Base-by-base conservation (phyloP, 1,140 invertebrate genomes). In the Trichonephila inaurata region DNA sequence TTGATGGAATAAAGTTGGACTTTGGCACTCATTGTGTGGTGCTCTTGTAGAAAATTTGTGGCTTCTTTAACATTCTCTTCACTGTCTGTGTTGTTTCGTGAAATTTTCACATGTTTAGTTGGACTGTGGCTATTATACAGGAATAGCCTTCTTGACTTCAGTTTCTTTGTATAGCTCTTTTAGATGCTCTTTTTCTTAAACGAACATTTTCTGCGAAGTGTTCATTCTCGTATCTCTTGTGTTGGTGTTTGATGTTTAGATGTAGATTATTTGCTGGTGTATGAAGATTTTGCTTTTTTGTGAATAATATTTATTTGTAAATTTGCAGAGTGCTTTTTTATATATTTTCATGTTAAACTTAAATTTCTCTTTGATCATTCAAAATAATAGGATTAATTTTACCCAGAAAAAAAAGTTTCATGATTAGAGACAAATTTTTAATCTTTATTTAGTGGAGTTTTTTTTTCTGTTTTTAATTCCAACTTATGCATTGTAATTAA, bases 1-100 rank as follows among this genome's bases (percentile, higher is more conserved):
- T 91, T 51, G 19, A 33, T 85, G 69, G 83, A 85, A 77, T 69
- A 21, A 44, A 85, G 64, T 61, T 61, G 60, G 28, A 87, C 92
- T 93, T 93, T 93, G 86, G 92, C 92, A 93, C 69, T 72, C n/a
- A 6, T 91, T n/a, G 18, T 64, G 10, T 88, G 61, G 58, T 33
- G 69, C 86, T 92, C 51, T 14, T 81, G 58, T 93, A 89, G 86
- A 72, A 12, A 51, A 83, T 16, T 18, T 82, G 24, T 86, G 18
- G 82, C 82, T 93, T 88, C 61, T 93, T 51, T 91, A 60, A 91
- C 40, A 81, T 44, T 33, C 33, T 91, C 44, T 69, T 24, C 24
- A 61, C 18, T 87, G 51, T 61, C 7, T 33, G 64, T 89, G 40
- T 51, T 12, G 51, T 58, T 60, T 58, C 16, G 40, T 83, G 19